A percentile compares a stretch with the other conserved stretches of the same genome.
phyloP scores from a whole-genome alignment of 2,113 vertebrate genomes.

The Campylomormyrus tamandua region DNA sequence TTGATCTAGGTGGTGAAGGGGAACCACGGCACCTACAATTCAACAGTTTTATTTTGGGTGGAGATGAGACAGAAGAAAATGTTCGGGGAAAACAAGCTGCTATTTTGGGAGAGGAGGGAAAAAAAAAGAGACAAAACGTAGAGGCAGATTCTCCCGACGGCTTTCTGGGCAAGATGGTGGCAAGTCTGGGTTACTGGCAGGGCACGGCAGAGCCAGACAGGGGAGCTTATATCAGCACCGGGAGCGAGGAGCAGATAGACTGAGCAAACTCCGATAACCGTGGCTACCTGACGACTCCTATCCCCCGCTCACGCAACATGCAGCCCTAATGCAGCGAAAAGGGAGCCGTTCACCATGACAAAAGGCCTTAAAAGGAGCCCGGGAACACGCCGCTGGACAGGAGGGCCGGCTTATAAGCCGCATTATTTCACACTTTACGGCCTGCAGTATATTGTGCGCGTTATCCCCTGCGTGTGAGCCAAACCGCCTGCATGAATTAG shows the following conservation, averaged over 20 bases:
- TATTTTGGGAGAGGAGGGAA: background rate
- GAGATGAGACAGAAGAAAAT: background rate
- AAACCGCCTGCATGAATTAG: background rate
- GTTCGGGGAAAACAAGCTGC: background rate
- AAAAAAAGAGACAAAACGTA: background rate
- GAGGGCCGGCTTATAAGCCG: background rate
- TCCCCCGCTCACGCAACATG: background rate
- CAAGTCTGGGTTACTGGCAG: background rate
- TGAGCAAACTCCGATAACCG: background rate
- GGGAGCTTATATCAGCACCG: background rate
- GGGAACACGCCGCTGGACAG: background rate
- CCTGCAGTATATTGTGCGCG: background rate
- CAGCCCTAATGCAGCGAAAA: background rate
- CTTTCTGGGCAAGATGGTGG: background rate
- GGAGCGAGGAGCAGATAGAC: background rate
- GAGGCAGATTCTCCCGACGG: background rate
- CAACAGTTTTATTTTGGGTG: background rate
- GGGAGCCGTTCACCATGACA: background rate
- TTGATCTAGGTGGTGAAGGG: background rate
- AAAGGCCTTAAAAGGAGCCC: background rate
- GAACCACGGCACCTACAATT: background rate
- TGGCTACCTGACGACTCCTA: background rate
- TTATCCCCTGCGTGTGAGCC: background rate
- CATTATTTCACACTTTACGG: slow-evolving; percentile 2
- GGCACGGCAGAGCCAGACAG: background rate